These are phyloP conservation scores for Ochotona curzoniae DNA, from an alignment of 2,113 vertebrate genomes.

Conservation along the genomic window DNA sequence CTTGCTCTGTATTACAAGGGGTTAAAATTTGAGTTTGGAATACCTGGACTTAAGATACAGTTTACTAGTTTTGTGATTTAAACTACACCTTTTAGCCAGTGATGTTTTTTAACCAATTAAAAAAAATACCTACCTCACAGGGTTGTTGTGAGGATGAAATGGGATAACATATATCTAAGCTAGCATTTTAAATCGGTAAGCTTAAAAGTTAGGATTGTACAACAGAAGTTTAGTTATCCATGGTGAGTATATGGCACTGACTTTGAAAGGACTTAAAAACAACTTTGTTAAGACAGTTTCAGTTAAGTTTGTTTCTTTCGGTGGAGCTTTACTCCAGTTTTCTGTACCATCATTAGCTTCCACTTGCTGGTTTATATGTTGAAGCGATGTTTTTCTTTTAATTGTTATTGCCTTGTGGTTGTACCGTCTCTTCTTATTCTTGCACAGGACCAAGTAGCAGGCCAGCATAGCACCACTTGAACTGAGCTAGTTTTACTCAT, in stretches of 20 bases:
- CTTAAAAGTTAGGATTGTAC: not conserved
- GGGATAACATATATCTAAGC: constrained; percentile 1
- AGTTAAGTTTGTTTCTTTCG: not conserved
- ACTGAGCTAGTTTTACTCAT: constrained; percentile 22
- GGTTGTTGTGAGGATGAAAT: constrained; percentile 71
- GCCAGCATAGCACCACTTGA: constrained; percentile 27
- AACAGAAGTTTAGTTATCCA: constrained; percentile 1
- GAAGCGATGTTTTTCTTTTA: not conserved
- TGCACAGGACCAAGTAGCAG: not conserved
- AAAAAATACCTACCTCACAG: constrained; percentile 69
- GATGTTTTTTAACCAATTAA: constrained; percentile 12
- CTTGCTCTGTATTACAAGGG: not conserved
- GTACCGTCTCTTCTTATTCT: not conserved
- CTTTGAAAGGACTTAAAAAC: constrained; percentile 54
- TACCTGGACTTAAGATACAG: constrained; percentile 40
- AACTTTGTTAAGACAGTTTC: not conserved
- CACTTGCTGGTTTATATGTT: constrained; percentile 12
- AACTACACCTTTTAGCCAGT: constrained; percentile 36
- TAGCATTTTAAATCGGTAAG: constrained; percentile 32
- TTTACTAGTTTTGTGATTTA: constrained; percentile 48
- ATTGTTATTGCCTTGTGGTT: not conserved
- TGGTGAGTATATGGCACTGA: not conserved
- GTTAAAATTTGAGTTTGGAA: constrained; percentile 46
- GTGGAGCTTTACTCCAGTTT: constrained; percentile 21
- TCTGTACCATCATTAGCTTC: constrained; percentile 20